Base-by-base conservation (phyloP, 2,113 vertebrate genomes). In the Hippopotamus amphibius region DNA sequence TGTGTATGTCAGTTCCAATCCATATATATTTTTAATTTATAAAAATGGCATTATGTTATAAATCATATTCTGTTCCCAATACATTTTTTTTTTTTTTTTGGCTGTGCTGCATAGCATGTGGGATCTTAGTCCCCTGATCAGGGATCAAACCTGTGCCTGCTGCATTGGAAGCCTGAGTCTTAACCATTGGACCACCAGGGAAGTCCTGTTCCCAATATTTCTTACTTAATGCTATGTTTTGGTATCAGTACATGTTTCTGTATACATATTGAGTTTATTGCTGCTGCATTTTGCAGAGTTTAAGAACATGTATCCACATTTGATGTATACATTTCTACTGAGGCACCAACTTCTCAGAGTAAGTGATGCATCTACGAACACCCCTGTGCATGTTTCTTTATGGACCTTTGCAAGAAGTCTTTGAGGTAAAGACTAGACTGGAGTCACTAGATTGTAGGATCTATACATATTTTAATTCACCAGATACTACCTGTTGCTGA, bases 11-110 rank as follows among this genome's bases (percentile, higher is more conserved):
- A 55, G 17, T 55, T 5, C 4, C 53, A 55, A 55, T 55, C 53
- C 53, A 55, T 81, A n/a, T 81, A n/a, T 30, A 61, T 76, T 86
- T 86, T 92, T 65, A 71, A 93, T 48, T 97, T 84, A 96, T 81
- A 88, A 85, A 81, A 95, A 74, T n/a, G 1, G 2, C 57, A 6
- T 69, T 84, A 66, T 41, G 12, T 57, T 90, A 82, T 89, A 90
- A 93, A 76, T 90, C 89, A 88, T 71, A 88, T 90, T 86, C 16
- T 55, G 53, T 55, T 55, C 53, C 16, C 6, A 17, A 55, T 55
- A 55, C 37, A 37, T 37, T 37, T 37, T 55, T 55, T 17, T 55
- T 17, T 55, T 55, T 55, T 55, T 15, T 55, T 55, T 55, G 53
- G 53, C 16, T 55, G 53, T 55, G 53, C 17, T 17, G 17, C 16